Evolutionary conservation across 2,797 vertebrate species (phyloP).

Genomic region (Lutjanus campechanus): DNA sequence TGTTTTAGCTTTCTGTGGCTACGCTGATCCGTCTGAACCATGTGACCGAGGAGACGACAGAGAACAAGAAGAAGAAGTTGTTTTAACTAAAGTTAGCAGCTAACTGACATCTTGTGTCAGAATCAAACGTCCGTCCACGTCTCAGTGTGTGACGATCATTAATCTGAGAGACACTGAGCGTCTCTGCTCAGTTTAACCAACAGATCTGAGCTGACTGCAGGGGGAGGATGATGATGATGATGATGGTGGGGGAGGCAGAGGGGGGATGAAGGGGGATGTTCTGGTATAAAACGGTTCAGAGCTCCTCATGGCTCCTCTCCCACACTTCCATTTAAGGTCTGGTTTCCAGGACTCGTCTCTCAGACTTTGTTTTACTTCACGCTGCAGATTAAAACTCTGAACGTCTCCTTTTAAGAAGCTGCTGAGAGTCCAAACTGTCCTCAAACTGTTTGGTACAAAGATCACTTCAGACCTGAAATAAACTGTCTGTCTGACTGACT

Average conservation of each 20-base stretch:
- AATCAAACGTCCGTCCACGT: background rate
- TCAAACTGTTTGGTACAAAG: no score
- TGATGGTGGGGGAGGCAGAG: background rate
- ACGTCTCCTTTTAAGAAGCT: slow-evolving; percentile 49
- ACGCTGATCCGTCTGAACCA: background rate
- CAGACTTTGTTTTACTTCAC: slow-evolving; percentile 54
- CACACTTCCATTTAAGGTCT: slow-evolving; percentile 70
- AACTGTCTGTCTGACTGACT: no score
- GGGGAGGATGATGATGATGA: background rate
- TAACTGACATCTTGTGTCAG: no score
- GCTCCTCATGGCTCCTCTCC: slow-evolving; percentile 19
- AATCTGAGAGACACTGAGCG: background rate
- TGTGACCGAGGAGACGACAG: no score
- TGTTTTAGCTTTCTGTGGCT: no score
- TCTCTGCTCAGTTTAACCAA: slow-evolving; percentile 14
- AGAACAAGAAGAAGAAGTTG: background rate
- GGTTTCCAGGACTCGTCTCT: slow-evolving; percentile 36
- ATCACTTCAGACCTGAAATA: no score
- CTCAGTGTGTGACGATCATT: background rate
- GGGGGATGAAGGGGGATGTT: background rate
- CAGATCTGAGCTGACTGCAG: slow-evolving; percentile 41
- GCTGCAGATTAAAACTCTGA: slow-evolving; percentile 32
- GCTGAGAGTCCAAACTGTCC: no score
- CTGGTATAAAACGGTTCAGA: slow-evolving; percentile 3
- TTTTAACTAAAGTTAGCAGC: no score